Evolutionary conservation across 2,113 vertebrate species (phyloP), one percentile per base, ranked within the genome.

Genomic region (Varanus salvator): DNA sequence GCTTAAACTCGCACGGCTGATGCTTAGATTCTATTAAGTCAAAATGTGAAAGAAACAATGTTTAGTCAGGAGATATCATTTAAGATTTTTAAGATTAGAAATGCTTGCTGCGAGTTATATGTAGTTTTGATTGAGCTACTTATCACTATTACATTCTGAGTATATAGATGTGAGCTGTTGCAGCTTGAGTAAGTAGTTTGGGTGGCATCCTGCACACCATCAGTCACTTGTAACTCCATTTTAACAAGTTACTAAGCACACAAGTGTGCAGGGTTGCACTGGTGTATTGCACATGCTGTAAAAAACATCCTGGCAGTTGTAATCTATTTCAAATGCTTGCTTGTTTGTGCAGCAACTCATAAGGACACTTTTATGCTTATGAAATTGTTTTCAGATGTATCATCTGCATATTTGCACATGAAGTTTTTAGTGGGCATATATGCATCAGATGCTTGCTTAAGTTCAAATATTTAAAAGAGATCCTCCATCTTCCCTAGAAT

Each of bases 361-460:
- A 84, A 14, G 76, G 25, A 17, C 71, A 38, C 27, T 64, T 76
- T 71, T 75, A 88, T 90, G 52, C 14, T 0, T 1, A 75, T 0
- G 0, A 80, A 87, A 91, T 85, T 48, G 80, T 57, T 94, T 48
- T 87, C 57, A 74, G 21, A 25, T 71, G 77, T 0, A 0, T 85
- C 52, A 34, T 87, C 80, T 85, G 71, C 8, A 89, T 9, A 82
- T 74, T 64, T 19, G 60, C 60, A 64, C 60, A 64, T 64, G 17
- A 15, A 66, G 54, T 80, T 93, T 66, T 44, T 84, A 85, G 85
- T 89, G 0, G 1, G 87, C 91, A 92, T 90, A 78, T 68, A 86
- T 84, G 60, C 84, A 78, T 89, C 92, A 87, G 31, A 52, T 87
- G 84, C 2, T 92, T 88, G 66, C 38, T 72, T 72, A 86, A 54